A percentile compares a stretch with the other conserved stretches of the same genome.
These are phyloP conservation scores for Nothobranchius kuhntae DNA, from an alignment of 2,113 vertebrate genomes.

Conservation along the genomic window DNA sequence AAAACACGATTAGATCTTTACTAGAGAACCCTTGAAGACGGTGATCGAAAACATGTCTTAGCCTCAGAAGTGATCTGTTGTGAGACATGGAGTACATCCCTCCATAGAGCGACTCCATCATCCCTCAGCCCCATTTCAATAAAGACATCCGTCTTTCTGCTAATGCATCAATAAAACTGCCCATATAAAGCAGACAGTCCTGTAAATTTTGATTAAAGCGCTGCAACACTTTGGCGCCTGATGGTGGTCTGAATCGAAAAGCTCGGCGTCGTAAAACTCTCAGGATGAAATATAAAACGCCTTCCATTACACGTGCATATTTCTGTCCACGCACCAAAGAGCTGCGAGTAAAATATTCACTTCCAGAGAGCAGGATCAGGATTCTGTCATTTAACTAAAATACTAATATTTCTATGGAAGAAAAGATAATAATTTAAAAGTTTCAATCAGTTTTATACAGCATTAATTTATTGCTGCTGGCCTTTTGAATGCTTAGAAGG, in stretches of 20 bases:
- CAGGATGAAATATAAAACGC: constrained; percentile 52
- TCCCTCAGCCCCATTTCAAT: constrained; percentile 27
- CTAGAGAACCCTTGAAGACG: not conserved
- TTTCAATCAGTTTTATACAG: constrained; percentile 38
- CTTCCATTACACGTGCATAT: constrained; percentile 46
- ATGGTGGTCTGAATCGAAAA: constrained; percentile 50
- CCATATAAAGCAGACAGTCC: constrained; percentile 63
- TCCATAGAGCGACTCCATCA: constrained; percentile 29
- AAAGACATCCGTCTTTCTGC: constrained; percentile 53
- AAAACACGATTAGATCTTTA: constrained; percentile 10
- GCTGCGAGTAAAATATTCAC: constrained; percentile 42
- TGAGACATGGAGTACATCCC: constrained; percentile 1
- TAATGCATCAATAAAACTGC: constrained; percentile 60
- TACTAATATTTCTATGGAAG: constrained; percentile 46
- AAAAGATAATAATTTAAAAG: constrained; percentile 49
- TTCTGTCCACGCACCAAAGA: constrained; percentile 13
- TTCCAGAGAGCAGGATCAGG: constrained; percentile 35
- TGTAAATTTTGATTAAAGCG: constrained; percentile 69
- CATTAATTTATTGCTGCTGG: constrained; percentile 32
- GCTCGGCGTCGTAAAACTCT: constrained; percentile 58
- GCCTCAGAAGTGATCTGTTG: constrained; percentile 15
- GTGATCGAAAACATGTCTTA: not conserved
- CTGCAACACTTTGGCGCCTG: constrained; percentile 45
- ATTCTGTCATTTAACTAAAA: constrained; percentile 57
- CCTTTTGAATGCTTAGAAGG: constrained; percentile 58